These are phyloP conservation scores for Drosophila antonietae DNA, from an alignment of 2,888 invertebrate genomes.

Conservation along the genomic window DNA sequence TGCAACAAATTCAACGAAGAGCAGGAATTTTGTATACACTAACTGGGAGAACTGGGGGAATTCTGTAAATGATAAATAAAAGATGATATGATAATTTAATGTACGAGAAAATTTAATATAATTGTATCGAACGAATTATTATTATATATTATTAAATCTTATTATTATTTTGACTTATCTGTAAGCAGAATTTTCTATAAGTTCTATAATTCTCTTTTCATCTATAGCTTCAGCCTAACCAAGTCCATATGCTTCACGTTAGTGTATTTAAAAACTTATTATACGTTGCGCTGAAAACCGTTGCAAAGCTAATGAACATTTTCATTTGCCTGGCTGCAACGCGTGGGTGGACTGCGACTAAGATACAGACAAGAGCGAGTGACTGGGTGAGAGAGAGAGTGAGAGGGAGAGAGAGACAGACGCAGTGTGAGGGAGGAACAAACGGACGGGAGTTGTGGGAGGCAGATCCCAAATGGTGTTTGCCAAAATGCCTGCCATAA, in stretches of 20 bases:
- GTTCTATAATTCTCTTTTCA: background rate
- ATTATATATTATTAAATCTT: too few relatives aligned
- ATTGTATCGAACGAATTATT: too few relatives aligned
- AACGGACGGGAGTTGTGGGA: constrained; percentile 3
- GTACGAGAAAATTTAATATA: too few relatives aligned
- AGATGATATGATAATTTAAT: too few relatives aligned
- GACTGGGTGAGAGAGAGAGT: background rate
- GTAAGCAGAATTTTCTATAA: background rate
- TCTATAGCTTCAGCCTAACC: fast-evolving
- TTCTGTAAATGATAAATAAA: too few relatives aligned
- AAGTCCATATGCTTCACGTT: background rate
- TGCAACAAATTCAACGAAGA: background rate
- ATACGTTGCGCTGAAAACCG: constrained; percentile 73
- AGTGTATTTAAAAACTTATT: constrained; percentile 63
- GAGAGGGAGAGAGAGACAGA: background rate
- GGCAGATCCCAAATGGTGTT: constrained; percentile 28
- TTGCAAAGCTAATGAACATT: constrained; percentile 78
- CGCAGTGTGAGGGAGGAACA: background rate
- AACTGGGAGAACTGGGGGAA: too few relatives aligned
- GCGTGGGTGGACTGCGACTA: constrained; percentile 60
- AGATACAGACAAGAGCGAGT: constrained; percentile 1
- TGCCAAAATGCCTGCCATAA: constrained; percentile 65
- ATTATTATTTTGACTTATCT: too few relatives aligned
- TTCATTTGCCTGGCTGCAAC: constrained; percentile 62
- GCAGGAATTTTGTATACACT: constrained; percentile 21